A percentile compares a stretch with the other conserved stretches of the same genome.
Evolutionary conservation across 2,113 vertebrate genomes (phyloP).

Genomic region (Microtus pennsylvanicus): DNA sequence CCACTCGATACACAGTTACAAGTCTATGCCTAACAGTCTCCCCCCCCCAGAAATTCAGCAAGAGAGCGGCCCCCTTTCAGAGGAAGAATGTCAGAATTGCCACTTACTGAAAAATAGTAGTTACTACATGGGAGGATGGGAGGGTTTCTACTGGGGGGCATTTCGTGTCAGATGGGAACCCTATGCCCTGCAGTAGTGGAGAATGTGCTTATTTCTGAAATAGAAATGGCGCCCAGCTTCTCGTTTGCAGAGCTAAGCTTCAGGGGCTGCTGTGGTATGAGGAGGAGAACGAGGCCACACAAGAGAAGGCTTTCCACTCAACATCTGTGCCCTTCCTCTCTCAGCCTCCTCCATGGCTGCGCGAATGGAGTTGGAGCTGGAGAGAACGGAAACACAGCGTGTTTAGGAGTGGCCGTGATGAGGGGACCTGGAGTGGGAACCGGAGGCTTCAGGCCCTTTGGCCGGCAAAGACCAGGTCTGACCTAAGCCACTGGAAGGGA

Average conservation of each 20-base stretch:
- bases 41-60: conserved; percentile 46
- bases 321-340: rapidly evolving
- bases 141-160: conserved; percentile 16
- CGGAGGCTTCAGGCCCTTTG: not conserved
- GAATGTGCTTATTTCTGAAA: conserved; percentile 44
- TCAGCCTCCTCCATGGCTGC: rapidly evolving
- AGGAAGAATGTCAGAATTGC: conserved; percentile 12
- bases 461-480: rapidly evolving
- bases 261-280: not conserved
- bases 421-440: not conserved
- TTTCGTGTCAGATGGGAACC: conserved; percentile 63
- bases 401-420: not conserved
- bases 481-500: too few species aligned
- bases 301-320: not conserved
- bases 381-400: not conserved
- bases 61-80: conserved; percentile 43
- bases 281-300: not conserved
- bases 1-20: not conserved
- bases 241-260: not conserved
- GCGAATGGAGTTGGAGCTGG: rapidly evolving
- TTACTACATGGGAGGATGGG: not conserved
- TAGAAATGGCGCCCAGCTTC: not conserved
- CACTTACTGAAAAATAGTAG: conserved; percentile 59
- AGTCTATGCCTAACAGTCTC: not conserved
- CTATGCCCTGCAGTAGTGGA: not conserved